Base-by-base conservation (phyloP, 1,140 invertebrate genomes). In the Zelostemma sp. region DNA sequence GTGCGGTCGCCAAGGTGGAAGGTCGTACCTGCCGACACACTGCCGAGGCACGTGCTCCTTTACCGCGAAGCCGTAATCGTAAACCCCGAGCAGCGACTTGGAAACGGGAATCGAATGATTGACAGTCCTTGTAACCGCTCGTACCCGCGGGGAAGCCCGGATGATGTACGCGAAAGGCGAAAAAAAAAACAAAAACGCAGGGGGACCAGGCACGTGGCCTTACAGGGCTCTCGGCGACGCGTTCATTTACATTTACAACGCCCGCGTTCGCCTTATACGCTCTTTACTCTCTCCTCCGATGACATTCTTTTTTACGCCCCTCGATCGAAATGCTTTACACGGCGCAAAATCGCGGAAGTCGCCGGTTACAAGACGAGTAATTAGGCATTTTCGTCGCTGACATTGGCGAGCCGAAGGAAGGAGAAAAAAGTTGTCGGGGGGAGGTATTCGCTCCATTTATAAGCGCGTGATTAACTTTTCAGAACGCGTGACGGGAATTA, bases 171-270 rank as follows among this genome's bases (percentile, higher is more conserved):
- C 19, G 47, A 18, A 12, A 35, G 19, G 4, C 12, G 8, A 33
- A 15, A 15, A 31, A 16, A 12, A 31, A 31, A 2, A 2, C 21
- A 11, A 19, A 8, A 19, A 38, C 9, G 35, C 28, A 8, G 14
- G 15, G 77, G 78, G 75, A 72, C 79, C 74, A 76, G 72, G 67
- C 78, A 68, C 75, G 67, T 80, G 68, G 73, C 74, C 78, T 77
- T 80, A 80, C 77, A 75, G 75, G 72, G 72, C 72, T 60, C 66
- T 63, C 35, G 72, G 58, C 75, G 60, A 72, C 74, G 53, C 68
- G 68, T 75, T 77, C 73, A 78, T 79, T 80, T 80, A 80, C 78
- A 80, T 80, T 80, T 80, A 80, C 78, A 78, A 75, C 74, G 51
- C 63, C 69, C 70, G 70, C 73, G 61, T 50, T 68, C 72, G 50